Evolutionary conservation across 2,797 vertebrate species (phyloP).

Genomic region (Taenioides sp.): DNA sequence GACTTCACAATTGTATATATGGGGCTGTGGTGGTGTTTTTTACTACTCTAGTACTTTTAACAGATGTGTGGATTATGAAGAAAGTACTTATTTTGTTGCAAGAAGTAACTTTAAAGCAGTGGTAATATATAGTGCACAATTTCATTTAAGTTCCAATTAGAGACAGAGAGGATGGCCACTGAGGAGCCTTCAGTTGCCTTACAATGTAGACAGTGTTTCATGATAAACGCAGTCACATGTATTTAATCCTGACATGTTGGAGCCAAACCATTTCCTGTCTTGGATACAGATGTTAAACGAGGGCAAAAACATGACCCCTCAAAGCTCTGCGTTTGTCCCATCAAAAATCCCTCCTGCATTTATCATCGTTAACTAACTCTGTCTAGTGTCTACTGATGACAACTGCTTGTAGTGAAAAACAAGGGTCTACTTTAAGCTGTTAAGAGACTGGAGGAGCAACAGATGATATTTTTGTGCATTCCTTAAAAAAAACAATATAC

Average conservation of each 20-base stretch:
- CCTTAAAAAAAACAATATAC: not conserved
- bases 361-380: not conserved
- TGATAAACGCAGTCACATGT: conserved; percentile 16
- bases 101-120: too few relatives aligned
- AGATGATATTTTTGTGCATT: not conserved
- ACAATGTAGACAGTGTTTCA: conserved; percentile 6
- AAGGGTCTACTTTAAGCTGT: not conserved
- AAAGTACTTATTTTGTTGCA: too few relatives aligned
- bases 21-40: too few relatives aligned
- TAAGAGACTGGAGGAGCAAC: not conserved
- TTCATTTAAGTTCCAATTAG: not conserved
- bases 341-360: not conserved
- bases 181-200: not conserved
- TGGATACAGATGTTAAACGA: not conserved
- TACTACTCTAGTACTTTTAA: too few relatives aligned
- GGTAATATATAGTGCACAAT: too few relatives aligned
- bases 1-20: not conserved
- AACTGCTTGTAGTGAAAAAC: not conserved
- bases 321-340: not conserved
- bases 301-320: not conserved
- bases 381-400: not conserved
- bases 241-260: conserved; percentile 9
- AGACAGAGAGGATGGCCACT: conserved; percentile 1
- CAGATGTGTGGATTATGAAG: too few relatives aligned
- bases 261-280: not conserved